Base-by-base conservation (phyloP, 1,140 invertebrate species). In the Alviniconcha marisindica region DNA sequence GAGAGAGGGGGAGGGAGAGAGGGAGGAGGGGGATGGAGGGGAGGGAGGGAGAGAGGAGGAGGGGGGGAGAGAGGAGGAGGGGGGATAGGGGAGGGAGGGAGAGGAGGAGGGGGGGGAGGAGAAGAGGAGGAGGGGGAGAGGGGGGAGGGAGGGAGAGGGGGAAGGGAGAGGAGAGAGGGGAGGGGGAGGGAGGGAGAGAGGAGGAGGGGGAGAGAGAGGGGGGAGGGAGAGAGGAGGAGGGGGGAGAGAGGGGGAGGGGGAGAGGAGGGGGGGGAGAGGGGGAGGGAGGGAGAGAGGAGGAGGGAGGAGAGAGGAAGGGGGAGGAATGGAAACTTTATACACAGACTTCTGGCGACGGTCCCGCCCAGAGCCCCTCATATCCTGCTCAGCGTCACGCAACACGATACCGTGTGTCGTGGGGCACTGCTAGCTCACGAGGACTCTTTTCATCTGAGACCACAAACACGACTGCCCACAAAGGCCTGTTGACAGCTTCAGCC, bases 21-120 rank as follows among this genome's bases (percentile, higher is more conserved):
- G 63, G 24, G 44, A 48, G 44, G 18, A 18, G 18, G 44, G 18
- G 44, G 44, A 18, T 10, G 44, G 33, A 36, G 33, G 33, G 24
- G 63, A 69, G 63, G 24, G 63, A 10, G 63, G 24, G 63, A 69
- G 63, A 24, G 63, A 69, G 63, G 33, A 69, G 63, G 33, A 36
- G 33, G 24, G 33, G 24, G 33, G 24, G 33, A 36, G 33, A 36
- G 33, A 36, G 33, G 63, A 24, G 24, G 33, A 24, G 24, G 63
- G 33, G 24, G 33, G 18, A 18, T 10, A 18, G 18, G 44, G 18
- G 44, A 48, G 44, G 18, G 44, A 48, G 44, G 18, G 44, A 24
- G 33, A 36, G 33, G 33, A 36, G 33, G 63, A 69, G 63, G 24
- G 63, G 24, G 63, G 24, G 63, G 24, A 24, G 24, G 33, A 36